These are phyloP conservation scores for Oreochromis aureus DNA, from an alignment of 2,113 vertebrate genomes.

Conservation along the genomic window DNA sequence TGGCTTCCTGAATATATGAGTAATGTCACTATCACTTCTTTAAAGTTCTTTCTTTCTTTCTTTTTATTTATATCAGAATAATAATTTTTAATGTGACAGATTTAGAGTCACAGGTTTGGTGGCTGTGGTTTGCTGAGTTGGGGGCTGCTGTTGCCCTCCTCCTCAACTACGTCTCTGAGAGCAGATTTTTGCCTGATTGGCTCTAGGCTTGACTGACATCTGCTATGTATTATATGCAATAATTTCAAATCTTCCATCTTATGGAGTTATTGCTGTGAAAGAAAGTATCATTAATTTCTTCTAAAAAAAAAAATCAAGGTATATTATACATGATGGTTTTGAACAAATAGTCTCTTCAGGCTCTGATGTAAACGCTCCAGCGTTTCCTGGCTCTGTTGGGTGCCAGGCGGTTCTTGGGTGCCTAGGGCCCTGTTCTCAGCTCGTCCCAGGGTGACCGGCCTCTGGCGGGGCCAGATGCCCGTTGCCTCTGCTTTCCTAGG, in stretches of 20 bases:
- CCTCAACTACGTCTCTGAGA: not conserved
- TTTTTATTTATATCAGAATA: not conserved
- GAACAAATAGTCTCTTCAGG: not conserved
- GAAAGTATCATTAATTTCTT: not conserved
- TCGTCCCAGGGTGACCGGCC: not conserved
- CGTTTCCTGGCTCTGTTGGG: not conserved
- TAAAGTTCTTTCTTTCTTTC: not conserved
- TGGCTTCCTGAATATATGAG: not conserved
- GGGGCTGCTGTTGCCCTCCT: not conserved
- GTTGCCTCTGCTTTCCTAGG: not conserved
- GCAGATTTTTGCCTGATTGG: not conserved
- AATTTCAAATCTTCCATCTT: not conserved
- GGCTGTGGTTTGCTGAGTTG: not conserved
- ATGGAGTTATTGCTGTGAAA: not conserved
- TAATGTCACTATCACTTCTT: not conserved
- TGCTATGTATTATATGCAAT: not conserved
- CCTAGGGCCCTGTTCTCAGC: not conserved
- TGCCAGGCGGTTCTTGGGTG: not conserved
- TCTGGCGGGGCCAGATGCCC: not conserved
- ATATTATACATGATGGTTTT: not conserved
- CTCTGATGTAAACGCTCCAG: fast-evolving
- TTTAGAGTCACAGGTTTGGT: not conserved
- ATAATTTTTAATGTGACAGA: not conserved
- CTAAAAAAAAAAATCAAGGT: not conserved
- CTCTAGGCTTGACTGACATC: not conserved